Base-by-base conservation (phyloP, 2,888 invertebrate species). In the Cancer borealis region DNA sequence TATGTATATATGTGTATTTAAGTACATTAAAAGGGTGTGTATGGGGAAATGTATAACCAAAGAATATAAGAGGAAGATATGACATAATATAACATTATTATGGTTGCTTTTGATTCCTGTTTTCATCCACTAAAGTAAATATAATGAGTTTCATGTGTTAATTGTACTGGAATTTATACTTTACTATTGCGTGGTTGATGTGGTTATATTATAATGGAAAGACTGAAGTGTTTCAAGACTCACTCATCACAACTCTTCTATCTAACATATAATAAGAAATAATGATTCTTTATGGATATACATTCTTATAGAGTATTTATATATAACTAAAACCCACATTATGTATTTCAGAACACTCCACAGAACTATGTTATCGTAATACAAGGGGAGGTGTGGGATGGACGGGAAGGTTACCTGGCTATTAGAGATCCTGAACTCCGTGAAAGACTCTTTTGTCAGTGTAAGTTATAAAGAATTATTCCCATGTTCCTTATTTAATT, bases 401-500 rank as follows among this genome's bases (percentile, higher is more conserved):
- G 94, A 12, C 46, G 93, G 5, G 95, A 95, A 54, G 95, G 95
- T 14, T 95, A 88, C 39, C 91, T 95, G 73, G 93, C 92, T 21
- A 21, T 95, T 46, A 79, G 46, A 1, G 3, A 84, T n/a, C 17
- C 66, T 8, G 8, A 39, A 12, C 46, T 91, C 17, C 6, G 47
- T 8, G 91, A 87, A 17, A 26, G 8, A 0, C 3, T 17, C 12
- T 3, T 4, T 39, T 93, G 93, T 73, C 5, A 8, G 1, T 39
- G 93, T 93, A 12, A 93, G 93, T 91, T 88, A 12, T 73, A 26
- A n/a, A 26, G 6, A 73, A 73, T 73, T 73, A 10, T 73, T 73
- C 21, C 17, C 60, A 3, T 21, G 60, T 5, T 60, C 3, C 60
- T 60, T 21, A 60, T 60, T 17, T 21, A 60, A 60, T 21, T 60